These are phyloP conservation scores for Drosophila suboccidentalis DNA, from an alignment of 2,888 invertebrate species.

Conservation along the genomic window DNA sequence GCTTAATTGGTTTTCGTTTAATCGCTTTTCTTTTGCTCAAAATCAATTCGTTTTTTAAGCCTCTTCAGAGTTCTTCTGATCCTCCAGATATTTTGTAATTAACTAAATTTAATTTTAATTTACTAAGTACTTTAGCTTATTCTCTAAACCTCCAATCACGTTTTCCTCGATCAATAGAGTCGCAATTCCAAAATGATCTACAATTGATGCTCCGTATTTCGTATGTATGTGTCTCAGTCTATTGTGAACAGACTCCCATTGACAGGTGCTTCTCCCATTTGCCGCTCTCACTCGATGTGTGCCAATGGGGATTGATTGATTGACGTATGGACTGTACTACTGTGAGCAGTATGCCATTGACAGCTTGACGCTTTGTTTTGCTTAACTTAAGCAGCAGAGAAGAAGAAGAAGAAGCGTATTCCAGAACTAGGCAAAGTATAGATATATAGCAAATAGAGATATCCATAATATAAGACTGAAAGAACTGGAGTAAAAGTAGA, in stretches of 20 bases:
- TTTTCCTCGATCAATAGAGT: neutral
- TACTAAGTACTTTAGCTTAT: neutral
- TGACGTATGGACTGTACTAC: conserved; percentile 26
- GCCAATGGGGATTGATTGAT: conserved; percentile 44
- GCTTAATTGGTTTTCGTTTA: no score
- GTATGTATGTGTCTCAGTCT: neutral
- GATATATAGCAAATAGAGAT: neutral
- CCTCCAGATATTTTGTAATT: neutral
- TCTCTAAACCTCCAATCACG: no score
- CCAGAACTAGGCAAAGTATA: conserved; percentile 12
- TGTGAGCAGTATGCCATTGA: conserved; percentile 39
- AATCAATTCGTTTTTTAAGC: no score
- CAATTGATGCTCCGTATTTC: neutral
- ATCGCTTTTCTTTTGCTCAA: no score
- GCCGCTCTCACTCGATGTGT: conserved; percentile 7
- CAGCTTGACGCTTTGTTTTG: conserved; percentile 62
- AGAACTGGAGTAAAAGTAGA: conserved; percentile 4
- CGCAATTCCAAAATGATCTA: neutral
- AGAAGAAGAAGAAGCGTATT: conserved; percentile 5
- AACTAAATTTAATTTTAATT: neutral
- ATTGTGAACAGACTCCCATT: neutral
- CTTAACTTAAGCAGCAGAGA: conserved; percentile 22
- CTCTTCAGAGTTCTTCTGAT: neutral
- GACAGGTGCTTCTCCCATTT: conserved; percentile 14
- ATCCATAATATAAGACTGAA: neutral